Base-by-base conservation (phyloP, 2,888 invertebrate species). In the Volucella inflata region DNA sequence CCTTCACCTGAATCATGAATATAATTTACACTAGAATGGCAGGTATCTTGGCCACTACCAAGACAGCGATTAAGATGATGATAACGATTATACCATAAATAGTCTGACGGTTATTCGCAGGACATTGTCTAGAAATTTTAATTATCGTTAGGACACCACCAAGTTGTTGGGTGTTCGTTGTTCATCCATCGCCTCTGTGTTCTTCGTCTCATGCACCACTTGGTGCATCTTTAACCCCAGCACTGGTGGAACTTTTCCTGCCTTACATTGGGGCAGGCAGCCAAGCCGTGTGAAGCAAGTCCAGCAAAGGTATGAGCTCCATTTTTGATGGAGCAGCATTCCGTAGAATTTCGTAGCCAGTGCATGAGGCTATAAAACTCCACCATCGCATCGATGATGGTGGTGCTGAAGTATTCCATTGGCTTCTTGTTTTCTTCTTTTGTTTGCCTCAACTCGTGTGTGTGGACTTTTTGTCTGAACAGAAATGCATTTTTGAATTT, bases 261-360 rank as follows among this genome's bases (percentile, higher is more conserved):
- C 36, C 3, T 2, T n/a, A 30, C 30, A 6, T 30, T 30, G 6
- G 9, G 6, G 8, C 16, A 14, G 6, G 30, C 30, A 30, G 30
- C 30, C 30, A 6, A 30, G 44, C 59, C 81, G 77, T 85, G 72
- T 81, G 85, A 85, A 77, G 72, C 81, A 68, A 77, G 76, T 77
- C 68, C 71, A 38, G 76, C 62, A 14, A 2, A 57, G 71, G 57
- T 42, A 81, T 85, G 55, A 71, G 71, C 81, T 85, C 84, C 84
- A 85, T 81, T 85, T 85, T 85, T 59, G 85, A 85, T 85, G 85
- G 72, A 72, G 71, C 85, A 72, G 68, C 81, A 85, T 81, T 85
- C 85, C 81, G 48, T 14, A 64, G 71, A 50, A 81, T 51, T 67
- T 12, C 53, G 60, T 55, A 72, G 71, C 65, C 50, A 81, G 65